Conservation (phyloP, 2,888 invertebrate species). For the Drosophila flavopinicola region DNA sequence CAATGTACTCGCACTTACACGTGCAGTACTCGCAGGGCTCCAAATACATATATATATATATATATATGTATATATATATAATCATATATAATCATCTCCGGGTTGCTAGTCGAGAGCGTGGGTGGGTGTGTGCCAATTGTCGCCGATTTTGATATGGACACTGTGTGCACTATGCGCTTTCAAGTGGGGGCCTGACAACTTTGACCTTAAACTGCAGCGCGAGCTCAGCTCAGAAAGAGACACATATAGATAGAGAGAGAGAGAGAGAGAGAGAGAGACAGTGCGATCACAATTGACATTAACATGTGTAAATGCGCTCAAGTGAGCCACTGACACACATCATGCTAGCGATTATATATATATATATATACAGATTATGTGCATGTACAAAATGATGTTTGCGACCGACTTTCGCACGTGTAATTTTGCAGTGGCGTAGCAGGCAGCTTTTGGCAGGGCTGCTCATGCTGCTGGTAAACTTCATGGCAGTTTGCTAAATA, state of each 20-base stretch:
- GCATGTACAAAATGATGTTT: constrained; percentile 2
- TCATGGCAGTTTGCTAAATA: no score
- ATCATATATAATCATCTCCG: not conserved
- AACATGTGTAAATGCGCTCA: constrained; percentile 79
- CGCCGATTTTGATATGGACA: constrained; percentile 22
- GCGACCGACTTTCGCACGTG: constrained; percentile 26
- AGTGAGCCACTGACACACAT: constrained; percentile 81
- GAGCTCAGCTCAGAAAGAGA: constrained; percentile 8
- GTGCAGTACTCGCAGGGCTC: constrained; percentile 31
- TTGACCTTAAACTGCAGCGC: constrained; percentile 82
- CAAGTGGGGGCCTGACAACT: constrained; percentile 56
- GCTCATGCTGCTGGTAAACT: no score
- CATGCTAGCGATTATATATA: constrained; percentile 25
- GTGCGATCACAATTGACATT: constrained; percentile 60
- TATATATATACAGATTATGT: not conserved
- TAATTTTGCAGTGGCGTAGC: constrained; percentile 37
- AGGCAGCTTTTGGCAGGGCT: constrained; percentile 18
- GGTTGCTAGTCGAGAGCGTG: constrained; percentile 54
- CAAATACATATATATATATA: not conserved
- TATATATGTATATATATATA: not conserved
- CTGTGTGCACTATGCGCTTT: not conserved
- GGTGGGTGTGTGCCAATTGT: constrained; percentile 71
- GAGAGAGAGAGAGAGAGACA: constrained; percentile 1
- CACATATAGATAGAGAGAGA: no score
- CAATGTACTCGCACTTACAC: constrained; percentile 64